Conservation (phyloP, 2,113 vertebrate genomes). For the Chamaea fasciata region DNA sequence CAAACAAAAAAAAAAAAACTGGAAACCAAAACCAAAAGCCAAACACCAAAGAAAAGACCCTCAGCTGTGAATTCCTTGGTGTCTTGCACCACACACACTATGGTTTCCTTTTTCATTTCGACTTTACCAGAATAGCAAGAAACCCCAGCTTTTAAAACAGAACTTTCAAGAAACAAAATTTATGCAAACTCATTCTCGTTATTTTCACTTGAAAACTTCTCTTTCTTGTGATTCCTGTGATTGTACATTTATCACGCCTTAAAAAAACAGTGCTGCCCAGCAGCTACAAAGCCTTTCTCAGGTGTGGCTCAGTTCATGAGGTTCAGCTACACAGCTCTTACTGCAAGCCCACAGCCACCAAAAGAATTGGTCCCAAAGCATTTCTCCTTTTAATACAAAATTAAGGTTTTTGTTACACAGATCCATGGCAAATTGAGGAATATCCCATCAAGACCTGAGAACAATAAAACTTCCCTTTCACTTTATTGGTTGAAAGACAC, state of each 20-base stretch:
- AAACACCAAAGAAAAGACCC: not conserved
- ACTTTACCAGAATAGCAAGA: not conserved
- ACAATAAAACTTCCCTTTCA: not conserved
- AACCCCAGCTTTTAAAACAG: not conserved
- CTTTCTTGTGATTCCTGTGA: not conserved
- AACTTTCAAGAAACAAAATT: not conserved
- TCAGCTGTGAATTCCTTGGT: not conserved
- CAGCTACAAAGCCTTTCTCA: not conserved
- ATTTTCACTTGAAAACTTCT: not conserved
- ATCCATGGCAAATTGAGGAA: not conserved
- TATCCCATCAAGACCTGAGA: not conserved
- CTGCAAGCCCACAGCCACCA: not conserved
- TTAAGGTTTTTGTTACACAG: not conserved
- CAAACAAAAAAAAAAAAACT: not conserved
- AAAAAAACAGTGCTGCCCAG: not conserved
- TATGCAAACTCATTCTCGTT: not conserved
- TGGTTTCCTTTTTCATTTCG: not conserved
- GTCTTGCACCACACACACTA: not conserved
- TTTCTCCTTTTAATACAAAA: not conserved
- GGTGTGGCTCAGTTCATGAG: not conserved
- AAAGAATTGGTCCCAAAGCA: not conserved
- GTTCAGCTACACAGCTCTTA: not conserved
- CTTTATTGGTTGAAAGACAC: not conserved
- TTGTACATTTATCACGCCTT: not conserved
- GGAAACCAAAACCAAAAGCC: not conserved